Evolutionary conservation across 2,113 vertebrate species (phyloP), one percentile per base, ranked within the genome.

Genomic region (Rhabdomys dilectus): DNA sequence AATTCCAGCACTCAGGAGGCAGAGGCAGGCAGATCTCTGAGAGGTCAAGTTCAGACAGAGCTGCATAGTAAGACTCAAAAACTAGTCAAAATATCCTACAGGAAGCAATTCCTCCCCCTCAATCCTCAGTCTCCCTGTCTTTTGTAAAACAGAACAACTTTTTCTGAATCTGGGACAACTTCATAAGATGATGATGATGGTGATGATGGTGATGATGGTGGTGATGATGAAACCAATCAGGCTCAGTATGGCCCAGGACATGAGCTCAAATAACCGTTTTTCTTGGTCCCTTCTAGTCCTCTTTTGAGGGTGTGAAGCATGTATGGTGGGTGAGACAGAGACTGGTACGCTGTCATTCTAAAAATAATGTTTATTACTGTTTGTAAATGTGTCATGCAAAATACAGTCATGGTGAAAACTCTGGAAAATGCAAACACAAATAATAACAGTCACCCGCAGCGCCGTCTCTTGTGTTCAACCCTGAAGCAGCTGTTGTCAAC

Each of bases 301-400:
- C 48, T 58, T 39, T 72, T 77, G 11, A 7, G 34, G 36, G 8
- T 91, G 3, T 15, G 3, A 4, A 31, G 1, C 26, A n/a, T 26
- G 26, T 5, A 3, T 4, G 3, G 5, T 60, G 29, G 16, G 31
- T 36, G 64, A n/a, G 34, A 6, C 34, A 66, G 26, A 58, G 36
- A 68, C n/a, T 31, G 15, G 11, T 36, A 42, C 62, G 78, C 77
- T 53, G 29, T 84, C 70, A 42, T 89, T 93, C 93, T 93, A 96
- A 97, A 96, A 96, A 95, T 48, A 96, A 91, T 93, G 75, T 96
- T 95, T 93, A 93, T 96, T 96, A 42, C 94, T 94, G 73, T 93
- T 72, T 86, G 89, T 60, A 77, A 72, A 93, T 31, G 68, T 78
- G 87, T 95, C 94, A 70, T 91, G 87, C 56, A 91, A 93, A 97